phyloP scores from a whole-genome alignment of 2,888 invertebrate species.

The Hartigia nigra region DNA sequence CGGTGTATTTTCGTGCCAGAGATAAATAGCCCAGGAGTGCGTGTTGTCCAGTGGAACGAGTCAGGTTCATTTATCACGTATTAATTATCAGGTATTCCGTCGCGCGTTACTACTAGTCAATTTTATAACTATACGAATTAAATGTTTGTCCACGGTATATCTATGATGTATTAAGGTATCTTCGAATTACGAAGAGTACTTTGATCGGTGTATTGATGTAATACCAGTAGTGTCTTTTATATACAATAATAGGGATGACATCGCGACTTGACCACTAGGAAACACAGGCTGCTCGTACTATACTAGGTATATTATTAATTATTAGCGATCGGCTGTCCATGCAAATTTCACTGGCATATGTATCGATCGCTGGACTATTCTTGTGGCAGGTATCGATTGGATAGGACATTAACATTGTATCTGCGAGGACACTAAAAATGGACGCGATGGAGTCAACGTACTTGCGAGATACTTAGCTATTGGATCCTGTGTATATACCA shows the following conservation, averaged over 20 bases:
- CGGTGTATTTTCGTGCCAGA: neutral
- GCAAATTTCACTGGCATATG: neutral
- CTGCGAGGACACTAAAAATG: neutral
- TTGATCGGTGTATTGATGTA: neutral
- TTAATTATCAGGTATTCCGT: neutral
- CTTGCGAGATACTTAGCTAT: neutral
- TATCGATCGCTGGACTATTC: neutral
- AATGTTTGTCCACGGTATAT: neutral
- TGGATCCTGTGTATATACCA: neutral
- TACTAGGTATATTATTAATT: neutral
- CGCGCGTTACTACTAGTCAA: neutral
- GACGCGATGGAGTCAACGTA: neutral
- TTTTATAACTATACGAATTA: neutral
- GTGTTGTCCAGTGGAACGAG: conserved; percentile 14
- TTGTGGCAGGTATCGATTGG: neutral
- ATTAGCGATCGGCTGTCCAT: neutral
- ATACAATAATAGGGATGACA: neutral
- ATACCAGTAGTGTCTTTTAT: neutral
- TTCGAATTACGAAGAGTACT: neutral
- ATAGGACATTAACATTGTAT: neutral
- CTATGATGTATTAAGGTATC: neutral
- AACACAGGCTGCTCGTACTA: neutral
- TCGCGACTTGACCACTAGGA: neutral
- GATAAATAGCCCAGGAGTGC: neutral
- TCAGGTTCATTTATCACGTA: conserved; percentile 10